phyloP scores from a whole-genome alignment of 2,888 invertebrate species.

The Poecilus cupreus region DNA sequence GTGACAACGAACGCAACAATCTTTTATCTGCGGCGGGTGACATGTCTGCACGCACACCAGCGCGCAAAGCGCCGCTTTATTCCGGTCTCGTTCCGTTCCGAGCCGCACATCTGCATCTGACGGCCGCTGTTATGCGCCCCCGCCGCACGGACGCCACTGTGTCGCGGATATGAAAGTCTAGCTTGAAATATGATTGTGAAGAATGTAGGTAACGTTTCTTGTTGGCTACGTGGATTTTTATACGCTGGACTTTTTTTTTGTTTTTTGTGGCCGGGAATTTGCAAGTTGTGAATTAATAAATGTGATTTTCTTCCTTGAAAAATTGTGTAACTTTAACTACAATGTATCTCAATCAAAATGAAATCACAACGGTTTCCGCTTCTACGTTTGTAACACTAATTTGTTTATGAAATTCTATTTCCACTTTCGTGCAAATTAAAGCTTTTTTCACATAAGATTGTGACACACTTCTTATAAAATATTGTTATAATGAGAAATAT shows the following conservation, averaged over 20 bases:
- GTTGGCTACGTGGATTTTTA: not conserved
- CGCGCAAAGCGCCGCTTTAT: not conserved
- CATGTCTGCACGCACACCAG: constrained; percentile 7
- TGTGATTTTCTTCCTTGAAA: too few species aligned
- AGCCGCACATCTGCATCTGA: constrained; percentile 36
- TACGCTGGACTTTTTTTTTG: not conserved
- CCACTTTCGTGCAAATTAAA: too few species aligned
- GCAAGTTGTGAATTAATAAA: not conserved
- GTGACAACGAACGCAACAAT: constrained; percentile 29
- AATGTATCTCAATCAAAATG: too few species aligned
- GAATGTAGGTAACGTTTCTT: constrained; percentile 20
- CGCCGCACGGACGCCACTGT: constrained; percentile 3
- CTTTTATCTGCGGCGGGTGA: constrained; percentile 29
- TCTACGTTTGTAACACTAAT: too few species aligned
- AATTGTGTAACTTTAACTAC: too few species aligned
- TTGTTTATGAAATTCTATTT: too few species aligned
- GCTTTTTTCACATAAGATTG: too few species aligned
- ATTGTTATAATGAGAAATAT: too few species aligned
- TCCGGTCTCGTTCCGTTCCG: constrained; percentile 15
- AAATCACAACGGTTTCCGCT: too few species aligned
- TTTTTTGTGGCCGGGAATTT: not conserved
- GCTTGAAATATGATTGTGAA: constrained; percentile 32
- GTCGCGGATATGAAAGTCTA: constrained; percentile 20
- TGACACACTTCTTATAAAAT: too few species aligned
- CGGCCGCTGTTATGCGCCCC: constrained; percentile 3